These are phyloP conservation scores for Heliocidaris erythrogramma DNA, from an alignment of 35 echinoderm and acorn worm species.

Conservation along the genomic window DNA sequence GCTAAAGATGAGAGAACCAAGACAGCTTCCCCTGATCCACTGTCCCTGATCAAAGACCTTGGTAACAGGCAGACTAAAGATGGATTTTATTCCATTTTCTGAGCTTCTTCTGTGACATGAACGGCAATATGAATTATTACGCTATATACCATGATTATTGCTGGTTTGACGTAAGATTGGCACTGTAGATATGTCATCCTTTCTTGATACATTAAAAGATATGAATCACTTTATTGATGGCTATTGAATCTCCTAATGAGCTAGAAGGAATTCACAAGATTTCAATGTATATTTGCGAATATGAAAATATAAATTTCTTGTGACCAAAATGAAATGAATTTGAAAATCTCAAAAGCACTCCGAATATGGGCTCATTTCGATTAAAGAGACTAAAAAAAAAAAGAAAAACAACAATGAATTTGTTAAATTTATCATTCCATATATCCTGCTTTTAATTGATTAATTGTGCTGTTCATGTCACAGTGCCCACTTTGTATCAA, in stretches of 20 bases:
- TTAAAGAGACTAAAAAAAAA: background rate
- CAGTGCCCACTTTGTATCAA: background rate
- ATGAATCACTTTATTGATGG: too few relatives aligned
- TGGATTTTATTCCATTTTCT: constrained; percentile 90
- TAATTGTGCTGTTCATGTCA: background rate
- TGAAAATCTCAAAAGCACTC: background rate
- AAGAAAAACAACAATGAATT: too few relatives aligned
- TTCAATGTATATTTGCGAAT: too few relatives aligned
- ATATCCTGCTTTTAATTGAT: background rate
- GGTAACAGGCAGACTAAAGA: constrained; percentile 87
- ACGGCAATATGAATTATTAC: background rate
- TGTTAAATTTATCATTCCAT: background rate
- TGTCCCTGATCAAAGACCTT: constrained; percentile 92
- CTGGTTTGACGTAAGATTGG: too few relatives aligned
- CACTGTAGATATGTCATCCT: too few relatives aligned
- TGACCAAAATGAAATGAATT: background rate
- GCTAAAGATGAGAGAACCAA: constrained; percentile 70
- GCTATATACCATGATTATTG: background rate
- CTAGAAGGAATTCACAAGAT: too few relatives aligned
- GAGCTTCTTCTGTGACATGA: background rate
- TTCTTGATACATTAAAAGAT: too few relatives aligned
- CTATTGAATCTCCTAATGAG: too few relatives aligned
- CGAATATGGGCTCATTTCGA: background rate
- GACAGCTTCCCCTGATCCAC: constrained; percentile 91
- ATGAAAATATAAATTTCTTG: too few relatives aligned